Base-by-base conservation (phyloP, 2,888 invertebrate genomes). In the Athalia circularis region DNA sequence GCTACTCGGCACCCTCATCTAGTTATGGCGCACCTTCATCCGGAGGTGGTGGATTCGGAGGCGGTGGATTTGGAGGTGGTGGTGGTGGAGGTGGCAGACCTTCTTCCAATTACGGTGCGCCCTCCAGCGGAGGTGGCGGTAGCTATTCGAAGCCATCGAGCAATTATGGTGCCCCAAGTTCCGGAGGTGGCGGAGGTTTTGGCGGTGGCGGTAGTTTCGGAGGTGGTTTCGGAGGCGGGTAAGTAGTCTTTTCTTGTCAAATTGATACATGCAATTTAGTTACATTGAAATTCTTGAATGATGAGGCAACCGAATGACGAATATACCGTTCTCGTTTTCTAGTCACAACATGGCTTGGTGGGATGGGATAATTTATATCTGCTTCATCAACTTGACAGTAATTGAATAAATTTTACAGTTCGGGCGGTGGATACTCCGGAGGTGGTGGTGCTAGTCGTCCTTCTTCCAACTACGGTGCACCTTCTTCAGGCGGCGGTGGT, bases 31-130 rank as follows among this genome's bases (percentile, higher is more conserved):
- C 91, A n/a, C 91, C 91, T 13, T 85, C 91, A 29, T 80, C 80
- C 64, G 91, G 91, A 5, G 92, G 92, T 81, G 92, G 92, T 1
- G 90, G 87, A 86, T 90, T 87, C 13, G 86, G 85, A 50, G 50
- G 89, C 90, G 85, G 29, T 29, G 29, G 29, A 29, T 29, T 29
- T 0, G 64, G 79, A 68, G 80, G 83, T 76, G 79, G 86, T 48
- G 83, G 85, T 0, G 83, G 83, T 0, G 64, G 79, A 68, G 80
- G 83, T 76, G 79, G 82, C 50, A 82, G 84, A 78, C 91, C 92
- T 0, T 84, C 84, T 6, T 83, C 80, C 67, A 82, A 82, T 79
- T 90, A 89, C 65, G 90, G 90, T 9, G 87, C 84, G 11, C 87
- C 88, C 50, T 81, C 82, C 29, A 86, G 84, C 74, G 81, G 84